phyloP scores from a whole-genome alignment of 2,797 vertebrate species.

The Brachyalestes nurse region DNA sequence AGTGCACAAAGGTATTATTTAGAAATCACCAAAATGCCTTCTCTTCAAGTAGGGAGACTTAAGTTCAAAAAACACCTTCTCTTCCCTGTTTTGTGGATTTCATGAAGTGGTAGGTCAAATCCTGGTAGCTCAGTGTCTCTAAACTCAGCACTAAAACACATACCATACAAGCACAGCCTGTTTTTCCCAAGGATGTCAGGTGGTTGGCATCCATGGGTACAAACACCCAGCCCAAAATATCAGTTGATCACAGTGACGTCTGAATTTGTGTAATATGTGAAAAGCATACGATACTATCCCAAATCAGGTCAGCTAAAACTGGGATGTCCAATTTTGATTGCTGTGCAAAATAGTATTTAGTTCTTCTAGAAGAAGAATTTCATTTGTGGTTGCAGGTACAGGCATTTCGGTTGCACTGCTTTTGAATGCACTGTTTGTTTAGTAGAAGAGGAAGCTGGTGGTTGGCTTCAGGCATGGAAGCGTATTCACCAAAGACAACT shows the following conservation, averaged over 20 bases:
- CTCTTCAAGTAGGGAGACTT: conserved; percentile 4
- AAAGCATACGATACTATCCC: conserved; percentile 48
- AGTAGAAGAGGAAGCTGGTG: conserved; percentile 14
- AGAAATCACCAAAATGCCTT: conserved; percentile 48
- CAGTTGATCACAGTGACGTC: conserved; percentile 29
- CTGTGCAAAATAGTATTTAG: conserved; percentile 62
- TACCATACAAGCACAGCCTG: conserved; percentile 13
- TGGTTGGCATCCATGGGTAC: conserved; percentile 10
- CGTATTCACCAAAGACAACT: conserved; percentile 23
- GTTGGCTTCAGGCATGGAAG: conserved; percentile 7
- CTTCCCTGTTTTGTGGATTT: conserved; percentile 1
- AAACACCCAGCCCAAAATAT: conserved; percentile 6
- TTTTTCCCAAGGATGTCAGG: conserved; percentile 10
- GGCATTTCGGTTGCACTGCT: conserved; percentile 39
- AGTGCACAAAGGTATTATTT: conserved; percentile 22
- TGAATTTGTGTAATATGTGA: conserved; percentile 50
- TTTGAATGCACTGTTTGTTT: conserved; percentile 47
- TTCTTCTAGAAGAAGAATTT: conserved; percentile 60
- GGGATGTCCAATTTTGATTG: conserved; percentile 61
- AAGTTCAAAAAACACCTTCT: neutral
- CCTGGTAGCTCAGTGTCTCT: neutral
- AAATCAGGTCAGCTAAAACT: conserved; percentile 33
- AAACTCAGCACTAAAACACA: conserved; percentile 5
- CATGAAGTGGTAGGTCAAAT: conserved; percentile 12
- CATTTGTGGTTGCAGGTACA: conserved; percentile 40